Percentiles rank a stretch among this genome's conserved stretches.
Evolutionary conservation across 2,113 vertebrate genomes (phyloP).

Genomic region (Burhinus bistriatus): DNA sequence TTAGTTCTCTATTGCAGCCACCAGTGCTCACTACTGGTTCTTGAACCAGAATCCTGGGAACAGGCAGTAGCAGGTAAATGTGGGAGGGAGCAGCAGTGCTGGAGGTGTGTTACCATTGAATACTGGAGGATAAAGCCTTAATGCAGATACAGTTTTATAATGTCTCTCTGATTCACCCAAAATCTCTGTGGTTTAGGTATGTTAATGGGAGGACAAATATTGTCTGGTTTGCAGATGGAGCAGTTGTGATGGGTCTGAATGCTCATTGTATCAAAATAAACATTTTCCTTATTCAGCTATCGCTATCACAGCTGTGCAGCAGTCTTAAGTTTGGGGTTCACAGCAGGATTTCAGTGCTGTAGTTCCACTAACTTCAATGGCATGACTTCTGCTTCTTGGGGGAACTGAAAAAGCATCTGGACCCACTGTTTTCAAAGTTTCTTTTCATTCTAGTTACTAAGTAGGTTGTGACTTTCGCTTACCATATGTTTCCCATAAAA

Average conservation of each 20-base stretch:
- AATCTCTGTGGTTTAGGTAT: neutral
- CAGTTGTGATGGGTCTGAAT: neutral
- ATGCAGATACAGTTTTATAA: neutral
- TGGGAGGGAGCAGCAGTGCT: fast-evolving
- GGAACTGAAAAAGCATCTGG: neutral
- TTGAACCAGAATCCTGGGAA: neutral
- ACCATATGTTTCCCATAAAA: constrained; percentile 74
- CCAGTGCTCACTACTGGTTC: neutral
- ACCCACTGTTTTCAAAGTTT: neutral
- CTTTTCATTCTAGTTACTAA: constrained; percentile 18
- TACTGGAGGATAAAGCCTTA: neutral
- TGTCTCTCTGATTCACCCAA: neutral
- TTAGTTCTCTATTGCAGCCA: neutral
- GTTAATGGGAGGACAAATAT: neutral
- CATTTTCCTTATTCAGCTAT: neutral
- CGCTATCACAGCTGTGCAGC: neutral
- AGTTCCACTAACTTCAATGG: neutral
- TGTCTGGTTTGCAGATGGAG: neutral
- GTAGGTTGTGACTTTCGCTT: neutral
- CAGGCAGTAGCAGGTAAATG: neutral
- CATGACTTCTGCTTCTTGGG: neutral
- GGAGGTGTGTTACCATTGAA: neutral
- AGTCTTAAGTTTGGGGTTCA: neutral
- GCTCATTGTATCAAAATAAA: neutral
- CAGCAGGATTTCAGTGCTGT: neutral